Percentiles rank a stretch among this genome's conserved stretches.
Evolutionary conservation across 2,113 vertebrate genomes (phyloP).

Genomic region (Tetrax tetrax): DNA sequence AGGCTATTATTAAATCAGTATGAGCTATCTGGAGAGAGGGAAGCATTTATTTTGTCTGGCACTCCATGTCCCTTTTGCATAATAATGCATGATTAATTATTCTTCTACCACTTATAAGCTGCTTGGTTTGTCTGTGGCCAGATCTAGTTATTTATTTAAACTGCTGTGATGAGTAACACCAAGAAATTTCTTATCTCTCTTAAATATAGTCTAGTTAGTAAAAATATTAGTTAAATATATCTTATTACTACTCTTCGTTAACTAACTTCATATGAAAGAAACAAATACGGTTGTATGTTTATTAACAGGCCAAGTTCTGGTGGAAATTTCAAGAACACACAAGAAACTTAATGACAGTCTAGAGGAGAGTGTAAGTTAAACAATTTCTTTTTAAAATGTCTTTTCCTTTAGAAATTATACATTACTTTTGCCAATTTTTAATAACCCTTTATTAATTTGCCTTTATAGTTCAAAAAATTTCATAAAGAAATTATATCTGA

Average conservation of each 20-base stretch:
- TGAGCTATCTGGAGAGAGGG: neutral
- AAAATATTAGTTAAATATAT: neutral
- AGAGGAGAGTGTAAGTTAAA: constrained; percentile 89
- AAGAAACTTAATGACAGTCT: constrained; percentile 89
- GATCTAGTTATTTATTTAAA: neutral
- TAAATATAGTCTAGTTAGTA: neutral
- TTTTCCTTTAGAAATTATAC: neutral
- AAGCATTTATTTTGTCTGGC: constrained; percentile 25
- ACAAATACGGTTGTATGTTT: neutral
- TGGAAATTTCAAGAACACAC: constrained; percentile 91
- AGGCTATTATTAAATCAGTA: neutral
- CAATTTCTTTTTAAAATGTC: neutral
- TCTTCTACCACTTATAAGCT: neutral
- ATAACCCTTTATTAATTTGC: constrained; percentile 14
- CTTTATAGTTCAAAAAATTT: constrained; percentile 89
- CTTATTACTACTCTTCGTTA: neutral
- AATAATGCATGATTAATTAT: neutral
- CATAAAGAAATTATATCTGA: constrained; percentile 91
- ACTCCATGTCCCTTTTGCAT: neutral
- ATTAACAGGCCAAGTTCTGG: constrained; percentile 86
- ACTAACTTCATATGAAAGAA: neutral
- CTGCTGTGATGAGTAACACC: neutral
- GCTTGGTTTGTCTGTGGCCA: neutral
- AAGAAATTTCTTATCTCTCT: neutral
- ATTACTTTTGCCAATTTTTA: neutral